A percentile compares a stretch with the other conserved stretches of the same genome.
phyloP scores from a whole-genome alignment of 2,113 vertebrate species.

The Oncorhynchus keta region DNA sequence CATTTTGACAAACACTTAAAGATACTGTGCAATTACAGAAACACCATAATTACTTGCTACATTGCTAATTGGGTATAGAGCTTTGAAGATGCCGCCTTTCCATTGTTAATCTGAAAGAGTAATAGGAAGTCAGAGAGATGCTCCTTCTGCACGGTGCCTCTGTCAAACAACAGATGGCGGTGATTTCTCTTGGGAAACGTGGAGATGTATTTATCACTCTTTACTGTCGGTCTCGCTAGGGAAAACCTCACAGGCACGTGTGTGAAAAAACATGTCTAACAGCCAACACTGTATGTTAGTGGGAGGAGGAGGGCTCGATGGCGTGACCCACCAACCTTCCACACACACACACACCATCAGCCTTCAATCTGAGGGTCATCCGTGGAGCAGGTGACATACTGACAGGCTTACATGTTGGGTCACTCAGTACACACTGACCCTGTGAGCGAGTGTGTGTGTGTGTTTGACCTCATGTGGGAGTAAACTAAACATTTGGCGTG shows the following conservation, averaged over 20 bases:
- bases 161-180: slow-evolving; percentile 22
- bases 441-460: too few relatives aligned
- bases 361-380: too few relatives aligned
- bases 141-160: not conserved
- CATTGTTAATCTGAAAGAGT: slow-evolving; percentile 22
- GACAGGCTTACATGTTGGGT: not conserved
- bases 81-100: slow-evolving; percentile 16
- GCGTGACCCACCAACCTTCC: not conserved
- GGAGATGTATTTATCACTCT: slow-evolving; percentile 2
- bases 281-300: slow-evolving; percentile 3
- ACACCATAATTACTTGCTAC: slow-evolving; percentile 27
- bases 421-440: not conserved
- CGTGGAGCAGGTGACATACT: not conserved
- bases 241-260: slow-evolving; percentile 6
- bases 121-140: slow-evolving; percentile 13
- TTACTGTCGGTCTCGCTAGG: not conserved
- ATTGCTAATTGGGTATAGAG: slow-evolving; percentile 24
- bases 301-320: not conserved
- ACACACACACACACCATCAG: not conserved
- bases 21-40: slow-evolving; percentile 34
- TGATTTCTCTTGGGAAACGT: slow-evolving; percentile 22
- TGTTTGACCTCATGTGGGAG: not conserved
- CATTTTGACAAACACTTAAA: slow-evolving; percentile 36
- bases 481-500: not conserved
- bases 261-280: not conserved